phyloP scores from a whole-genome alignment of 2,888 invertebrate genomes.

The Zootermopsis nevadensis region DNA sequence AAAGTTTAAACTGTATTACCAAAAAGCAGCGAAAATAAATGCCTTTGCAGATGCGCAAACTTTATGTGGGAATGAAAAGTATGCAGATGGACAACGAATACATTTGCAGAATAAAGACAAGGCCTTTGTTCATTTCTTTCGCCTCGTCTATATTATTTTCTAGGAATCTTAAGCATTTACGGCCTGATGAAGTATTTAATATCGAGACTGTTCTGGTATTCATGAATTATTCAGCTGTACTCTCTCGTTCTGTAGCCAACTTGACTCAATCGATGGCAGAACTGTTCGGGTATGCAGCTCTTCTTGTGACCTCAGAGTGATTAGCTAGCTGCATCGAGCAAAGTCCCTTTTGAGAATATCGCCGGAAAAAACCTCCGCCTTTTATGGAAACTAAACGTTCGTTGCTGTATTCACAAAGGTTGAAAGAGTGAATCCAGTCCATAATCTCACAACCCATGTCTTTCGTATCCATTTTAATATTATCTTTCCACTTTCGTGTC shows the following conservation, averaged over 20 bases:
- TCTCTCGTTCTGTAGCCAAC: constrained; percentile 21
- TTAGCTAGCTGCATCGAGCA: too few species aligned
- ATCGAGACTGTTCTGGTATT: constrained; percentile 1
- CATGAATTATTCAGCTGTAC: constrained; percentile 35
- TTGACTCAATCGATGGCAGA: not conserved
- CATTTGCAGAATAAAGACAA: not conserved
- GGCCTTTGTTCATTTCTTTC: not conserved
- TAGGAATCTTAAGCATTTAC: constrained; percentile 35
- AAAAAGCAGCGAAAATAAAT: not conserved
- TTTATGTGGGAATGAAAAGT: not conserved
- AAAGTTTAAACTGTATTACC: not conserved
- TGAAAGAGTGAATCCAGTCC: too few species aligned
- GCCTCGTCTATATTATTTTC: constrained; percentile 5
- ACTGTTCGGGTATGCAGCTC: not conserved
- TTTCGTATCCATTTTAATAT: too few species aligned
- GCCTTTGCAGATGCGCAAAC: not conserved
- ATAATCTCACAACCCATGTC: too few species aligned
- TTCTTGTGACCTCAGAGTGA: not conserved
- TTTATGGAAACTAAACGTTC: too few species aligned
- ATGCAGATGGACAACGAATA: not conserved
- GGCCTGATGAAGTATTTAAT: constrained; percentile 34
- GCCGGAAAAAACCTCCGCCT: too few species aligned
- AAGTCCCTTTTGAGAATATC: too few species aligned
- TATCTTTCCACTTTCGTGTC: too few species aligned
- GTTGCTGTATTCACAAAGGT: too few species aligned